Evolutionary conservation across 2,888 invertebrate genomes (phyloP).

Genomic region (Sinelater perroti): DNA sequence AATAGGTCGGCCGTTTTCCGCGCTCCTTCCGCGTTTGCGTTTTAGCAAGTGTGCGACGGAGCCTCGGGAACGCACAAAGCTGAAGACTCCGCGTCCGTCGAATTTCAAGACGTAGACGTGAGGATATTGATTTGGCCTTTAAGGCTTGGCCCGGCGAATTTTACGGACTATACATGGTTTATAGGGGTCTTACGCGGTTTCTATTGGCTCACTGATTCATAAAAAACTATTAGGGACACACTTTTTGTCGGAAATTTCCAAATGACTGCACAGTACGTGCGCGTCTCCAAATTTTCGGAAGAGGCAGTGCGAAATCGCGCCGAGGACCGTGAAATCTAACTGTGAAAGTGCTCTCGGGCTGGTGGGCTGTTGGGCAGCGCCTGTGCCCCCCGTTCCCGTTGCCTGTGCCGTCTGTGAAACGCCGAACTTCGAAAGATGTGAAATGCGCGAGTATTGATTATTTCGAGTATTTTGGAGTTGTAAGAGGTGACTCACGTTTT

Average conservation of each 20-base stretch:
- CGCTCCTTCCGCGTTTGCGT: slow-evolving; percentile 38
- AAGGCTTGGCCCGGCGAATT: slow-evolving; percentile 62
- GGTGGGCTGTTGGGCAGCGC: slow-evolving; percentile 47
- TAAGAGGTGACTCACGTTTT: slow-evolving; percentile 53
- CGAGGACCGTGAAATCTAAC: slow-evolving; percentile 36
- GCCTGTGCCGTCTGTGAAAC: too few species aligned
- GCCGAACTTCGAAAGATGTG: slow-evolving; percentile 51
- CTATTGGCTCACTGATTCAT: slow-evolving; percentile 63
- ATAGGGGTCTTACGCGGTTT: slow-evolving; percentile 62
- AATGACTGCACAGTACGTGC: slow-evolving; percentile 65
- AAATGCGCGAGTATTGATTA: slow-evolving; percentile 55
- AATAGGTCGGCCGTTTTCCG: slow-evolving; percentile 48
- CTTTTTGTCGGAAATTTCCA: slow-evolving; percentile 70
- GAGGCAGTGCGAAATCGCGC: slow-evolving; percentile 48
- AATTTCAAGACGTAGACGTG: slow-evolving; percentile 62
- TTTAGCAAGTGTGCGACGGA: slow-evolving; percentile 37
- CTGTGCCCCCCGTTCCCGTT: too few species aligned
- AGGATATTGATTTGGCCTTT: slow-evolving; percentile 62
- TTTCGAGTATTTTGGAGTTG: slow-evolving; percentile 57
- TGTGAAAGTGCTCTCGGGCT: slow-evolving; percentile 34
- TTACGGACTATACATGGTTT: slow-evolving; percentile 62
- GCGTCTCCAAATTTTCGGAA: slow-evolving; percentile 60
- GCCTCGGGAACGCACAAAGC: slow-evolving; percentile 45
- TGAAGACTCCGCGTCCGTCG: slow-evolving; percentile 53
- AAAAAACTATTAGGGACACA: slow-evolving; percentile 60